Base-by-base conservation (phyloP, 2,888 invertebrate genomes). In the Folsomia candida region DNA sequence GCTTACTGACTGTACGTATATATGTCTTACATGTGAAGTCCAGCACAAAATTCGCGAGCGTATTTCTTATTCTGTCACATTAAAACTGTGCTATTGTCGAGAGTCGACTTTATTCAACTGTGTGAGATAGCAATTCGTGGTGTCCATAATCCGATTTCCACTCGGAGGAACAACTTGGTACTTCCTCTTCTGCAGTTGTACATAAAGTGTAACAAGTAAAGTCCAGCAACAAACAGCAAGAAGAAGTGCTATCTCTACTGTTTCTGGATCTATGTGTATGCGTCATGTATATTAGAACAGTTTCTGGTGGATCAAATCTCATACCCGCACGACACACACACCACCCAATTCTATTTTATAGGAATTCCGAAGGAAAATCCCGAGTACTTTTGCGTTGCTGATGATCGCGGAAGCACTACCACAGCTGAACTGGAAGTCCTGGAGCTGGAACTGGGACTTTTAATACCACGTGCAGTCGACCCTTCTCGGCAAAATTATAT, bases 401-500 rank as follows among this genome's bases (percentile, higher is more conserved):
- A 20, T 37, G 37, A 37, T 37, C 37, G 14, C 14, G 37, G 37
- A 37, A 54, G 54, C 4, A 54, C 54, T 54, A 47, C 47, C 18
- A 54, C 54, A 54, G 54, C 54, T 54, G 54, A 54, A 54, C 54
- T 54, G 54, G 54, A 54, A 54, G 54, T 4, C 54, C 54, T 54
- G 22, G 22, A 54, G 6, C 4, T 14, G 20, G 54, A n/a, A 20
- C 20, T 4, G 4, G 22, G 54, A 20, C 54, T 54, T 54, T 54
- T 54, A 20, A 54, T 54, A 22, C 18, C 11, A 22, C 54, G 6
- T 54, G 18, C 11, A 20, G 54, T 18, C 6, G 20, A 54, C 54
- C 54, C 54, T 54, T 14, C 54, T 14, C 54, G 54, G 54, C 54
- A 54, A 54, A 54, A 54, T 20, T 54, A 54, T 20, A 54, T 20